A percentile compares a stretch with the other conserved stretches of the same genome.
Conservation (phyloP, 2,113 vertebrate genomes). For the Clarias magur region DNA sequence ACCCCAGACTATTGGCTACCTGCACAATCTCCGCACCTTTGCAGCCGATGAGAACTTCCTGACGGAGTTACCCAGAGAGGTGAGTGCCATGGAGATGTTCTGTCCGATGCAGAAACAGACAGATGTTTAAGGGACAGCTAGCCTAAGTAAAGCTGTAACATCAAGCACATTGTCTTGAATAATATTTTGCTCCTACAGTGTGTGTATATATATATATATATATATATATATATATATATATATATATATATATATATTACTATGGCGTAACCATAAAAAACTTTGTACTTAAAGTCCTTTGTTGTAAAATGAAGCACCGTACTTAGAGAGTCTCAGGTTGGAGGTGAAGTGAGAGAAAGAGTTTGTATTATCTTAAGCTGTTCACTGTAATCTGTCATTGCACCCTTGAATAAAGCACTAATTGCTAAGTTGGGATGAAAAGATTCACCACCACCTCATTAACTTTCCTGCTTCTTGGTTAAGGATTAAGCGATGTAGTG, state of each 20-base stretch:
- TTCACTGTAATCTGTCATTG: background rate
- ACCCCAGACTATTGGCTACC: slow-evolving; percentile 91
- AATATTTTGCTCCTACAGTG: background rate
- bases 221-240: background rate
- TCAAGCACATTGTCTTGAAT: background rate
- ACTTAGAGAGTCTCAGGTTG: background rate
- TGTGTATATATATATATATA: background rate
- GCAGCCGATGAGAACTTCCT: slow-evolving; percentile 98
- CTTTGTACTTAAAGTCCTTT: background rate
- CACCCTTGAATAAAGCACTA: slow-evolving; percentile 6
- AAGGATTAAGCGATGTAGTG: background rate
- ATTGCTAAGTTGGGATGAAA: slow-evolving; percentile 34
- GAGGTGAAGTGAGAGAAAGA: background rate
- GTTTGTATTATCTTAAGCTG: background rate
- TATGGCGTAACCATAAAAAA: background rate
- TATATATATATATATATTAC: background rate
- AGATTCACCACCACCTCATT: slow-evolving; percentile 18
- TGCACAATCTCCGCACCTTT: slow-evolving; percentile 90
- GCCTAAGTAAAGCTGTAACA: background rate
- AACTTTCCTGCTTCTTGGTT: slow-evolving; percentile 14
- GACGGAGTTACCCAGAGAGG: slow-evolving; percentile 90
- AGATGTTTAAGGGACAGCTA: background rate
- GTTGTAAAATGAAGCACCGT: background rate
- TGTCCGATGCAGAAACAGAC: background rate
- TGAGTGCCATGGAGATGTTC: slow-evolving; percentile 60